Percentiles rank a stretch among this genome's conserved stretches.
phyloP scores from a whole-genome alignment of 2,797 vertebrate species.

The Anguilla anguilla region DNA sequence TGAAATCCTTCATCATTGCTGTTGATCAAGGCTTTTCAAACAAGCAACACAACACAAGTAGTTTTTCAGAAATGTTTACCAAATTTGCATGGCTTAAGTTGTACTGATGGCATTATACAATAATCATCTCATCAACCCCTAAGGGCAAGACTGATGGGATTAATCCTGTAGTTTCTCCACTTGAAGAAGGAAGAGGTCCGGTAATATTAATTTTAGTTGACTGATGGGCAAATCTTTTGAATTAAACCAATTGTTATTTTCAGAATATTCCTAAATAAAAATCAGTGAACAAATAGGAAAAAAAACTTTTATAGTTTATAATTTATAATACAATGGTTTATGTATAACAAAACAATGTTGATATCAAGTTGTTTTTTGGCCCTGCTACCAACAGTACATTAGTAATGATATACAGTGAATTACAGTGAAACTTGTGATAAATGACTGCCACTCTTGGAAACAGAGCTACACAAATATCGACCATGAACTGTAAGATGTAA shows the following conservation, averaged over 20 bases:
- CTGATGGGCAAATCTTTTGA: background rate
- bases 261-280: background rate
- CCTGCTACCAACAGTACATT: background rate
- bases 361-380: background rate
- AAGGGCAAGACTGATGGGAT: conserved; percentile 61
- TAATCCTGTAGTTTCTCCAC: conserved; percentile 68
- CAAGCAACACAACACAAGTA: too few species aligned
- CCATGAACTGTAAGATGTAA: background rate
- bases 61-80: too few species aligned
- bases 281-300: background rate
- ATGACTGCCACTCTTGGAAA: conserved; percentile 72
- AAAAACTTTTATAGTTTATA: background rate
- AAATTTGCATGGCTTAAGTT: too few species aligned
- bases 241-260: background rate
- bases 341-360: too few species aligned
- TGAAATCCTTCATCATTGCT: too few species aligned
- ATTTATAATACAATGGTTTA: too few species aligned
- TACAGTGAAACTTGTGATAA: conserved; percentile 38
- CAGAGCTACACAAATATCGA: conserved; percentile 64
- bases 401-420: background rate
- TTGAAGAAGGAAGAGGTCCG: conserved; percentile 61
- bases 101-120: too few species aligned
- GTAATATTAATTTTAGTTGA: conserved; percentile 66
- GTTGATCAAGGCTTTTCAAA: too few species aligned
- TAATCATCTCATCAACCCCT: background rate